phyloP scores from a whole-genome alignment of 1,140 invertebrate genomes.

The Anastatus disparis region DNA sequence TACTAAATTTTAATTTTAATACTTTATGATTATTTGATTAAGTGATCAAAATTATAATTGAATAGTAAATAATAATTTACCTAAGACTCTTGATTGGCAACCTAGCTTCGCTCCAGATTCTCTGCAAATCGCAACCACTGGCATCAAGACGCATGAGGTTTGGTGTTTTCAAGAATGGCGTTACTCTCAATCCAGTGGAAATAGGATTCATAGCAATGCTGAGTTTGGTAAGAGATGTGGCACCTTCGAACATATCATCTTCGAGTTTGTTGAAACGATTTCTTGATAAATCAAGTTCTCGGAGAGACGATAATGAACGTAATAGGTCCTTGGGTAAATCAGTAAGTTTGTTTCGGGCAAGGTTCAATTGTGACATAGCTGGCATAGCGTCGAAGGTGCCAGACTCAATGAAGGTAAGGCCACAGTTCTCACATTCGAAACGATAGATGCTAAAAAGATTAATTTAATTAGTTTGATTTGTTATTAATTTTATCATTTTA shows the following conservation, averaged over 20 bases:
- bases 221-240: slow-evolving; percentile 71
- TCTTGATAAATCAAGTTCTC: slow-evolving; percentile 76
- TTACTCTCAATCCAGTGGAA: slow-evolving; percentile 70
- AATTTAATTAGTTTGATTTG: too few species aligned
- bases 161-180: slow-evolving; percentile 72
- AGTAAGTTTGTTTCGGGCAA: slow-evolving; percentile 69
- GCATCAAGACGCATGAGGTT: slow-evolving; percentile 72
- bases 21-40: too few species aligned
- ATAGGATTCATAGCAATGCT: slow-evolving; percentile 78
- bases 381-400: slow-evolving; percentile 76
- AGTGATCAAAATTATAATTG: too few species aligned
- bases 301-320: slow-evolving; percentile 68
- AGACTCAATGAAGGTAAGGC: slow-evolving; percentile 70
- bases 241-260: slow-evolving; percentile 70
- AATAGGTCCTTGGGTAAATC: slow-evolving; percentile 62
- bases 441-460: slow-evolving; percentile 68
- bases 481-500: too few species aligned
- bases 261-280: slow-evolving; percentile 72
- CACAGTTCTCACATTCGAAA: slow-evolving; percentile 77
- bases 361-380: slow-evolving; percentile 71
- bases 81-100: slow-evolving; percentile 33
- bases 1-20: too few species aligned
- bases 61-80: not conserved
- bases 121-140: slow-evolving; percentile 72
- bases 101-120: slow-evolving; percentile 71